Evolutionary conservation across 2,113 vertebrate genomes (phyloP), one percentile per base, ranked within the genome.

Genomic region (Pantherophis guttatus): DNA sequence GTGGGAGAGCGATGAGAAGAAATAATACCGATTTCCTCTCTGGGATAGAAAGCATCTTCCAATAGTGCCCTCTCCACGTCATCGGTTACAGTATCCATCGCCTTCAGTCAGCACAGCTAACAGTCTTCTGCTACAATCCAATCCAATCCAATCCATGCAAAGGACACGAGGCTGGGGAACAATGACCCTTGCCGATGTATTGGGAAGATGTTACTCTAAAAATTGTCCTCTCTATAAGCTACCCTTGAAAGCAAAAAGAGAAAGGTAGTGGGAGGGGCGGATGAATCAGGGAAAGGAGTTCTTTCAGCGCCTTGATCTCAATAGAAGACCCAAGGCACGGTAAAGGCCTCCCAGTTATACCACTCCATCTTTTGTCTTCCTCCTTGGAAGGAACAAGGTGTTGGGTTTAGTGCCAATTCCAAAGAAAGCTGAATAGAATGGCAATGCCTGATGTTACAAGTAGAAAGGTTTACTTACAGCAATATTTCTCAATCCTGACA

Each of bases 1-100:
- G 75, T 44, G 92, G 93, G 19, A 94, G 88, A 92, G 86, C 70
- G 91, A 95, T 91, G 91, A 93, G 93, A 88, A n/a, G 3, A 17
- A 57, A 58, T 50, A 59, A n/a, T 23, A 1, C 8, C 29, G 85
- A 55, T 8, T 48, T 81, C 15, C 33, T 65, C 87, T 91, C 93
- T 13, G 9, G 24, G 55, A 57, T 17, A 11, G 10, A 58, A 44
- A 24, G 5, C 1, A 17, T 52, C n/a, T 59, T 87, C 26, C 2
- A 26, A 12, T 3, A 53, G 15, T 75, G n/a, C 7, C n/a, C 70
- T 39, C 19, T 75, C 2, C n/a, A 39, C 15, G 2, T 39, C 15
- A 8, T 70, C 1, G 29, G n/a, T 29, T 70, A n/a, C 12, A 70
- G 65, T n/a, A 12, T 17, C 70, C 70, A 75, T 33, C 13, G 6